Evolutionary conservation across 1,140 invertebrate genomes (phyloP).

Genomic region (Pseudomyrmex pallidus): DNA sequence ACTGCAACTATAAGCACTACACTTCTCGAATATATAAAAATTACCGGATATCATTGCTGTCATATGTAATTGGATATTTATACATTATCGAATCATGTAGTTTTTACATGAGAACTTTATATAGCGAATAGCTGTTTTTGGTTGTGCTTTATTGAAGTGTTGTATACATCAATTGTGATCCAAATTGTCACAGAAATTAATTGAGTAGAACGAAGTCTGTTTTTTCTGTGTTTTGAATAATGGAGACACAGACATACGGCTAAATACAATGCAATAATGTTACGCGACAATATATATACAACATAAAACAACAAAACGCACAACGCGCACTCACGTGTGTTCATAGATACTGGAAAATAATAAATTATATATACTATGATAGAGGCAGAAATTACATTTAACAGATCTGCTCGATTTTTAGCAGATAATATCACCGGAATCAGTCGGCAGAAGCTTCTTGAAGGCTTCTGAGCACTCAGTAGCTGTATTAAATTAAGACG

Average conservation of each 20-base stretch:
- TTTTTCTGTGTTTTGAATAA: neutral
- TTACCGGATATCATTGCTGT: neutral
- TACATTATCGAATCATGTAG: too few relatives aligned
- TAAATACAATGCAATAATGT: neutral
- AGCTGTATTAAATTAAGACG: too few relatives aligned
- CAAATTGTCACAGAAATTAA: neutral
- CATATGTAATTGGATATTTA: neutral
- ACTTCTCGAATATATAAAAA: neutral
- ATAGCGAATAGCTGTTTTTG: neutral
- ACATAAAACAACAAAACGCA: constrained; percentile 26
- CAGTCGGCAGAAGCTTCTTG: too few relatives aligned
- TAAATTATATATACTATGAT: neutral
- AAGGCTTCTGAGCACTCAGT: too few relatives aligned
- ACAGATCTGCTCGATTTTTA: too few relatives aligned
- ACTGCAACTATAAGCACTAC: neutral
- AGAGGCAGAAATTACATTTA: too few relatives aligned
- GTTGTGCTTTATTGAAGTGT: neutral
- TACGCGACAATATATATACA: neutral
- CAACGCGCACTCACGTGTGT: neutral
- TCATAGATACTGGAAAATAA: constrained; percentile 23
- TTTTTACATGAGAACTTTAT: neutral
- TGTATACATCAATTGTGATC: neutral
- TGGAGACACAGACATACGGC: neutral
- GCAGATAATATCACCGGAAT: too few relatives aligned
- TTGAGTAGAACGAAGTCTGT: neutral